Evolutionary conservation across 2,888 invertebrate species (phyloP).

Genomic region (Autographa pulchrina): DNA sequence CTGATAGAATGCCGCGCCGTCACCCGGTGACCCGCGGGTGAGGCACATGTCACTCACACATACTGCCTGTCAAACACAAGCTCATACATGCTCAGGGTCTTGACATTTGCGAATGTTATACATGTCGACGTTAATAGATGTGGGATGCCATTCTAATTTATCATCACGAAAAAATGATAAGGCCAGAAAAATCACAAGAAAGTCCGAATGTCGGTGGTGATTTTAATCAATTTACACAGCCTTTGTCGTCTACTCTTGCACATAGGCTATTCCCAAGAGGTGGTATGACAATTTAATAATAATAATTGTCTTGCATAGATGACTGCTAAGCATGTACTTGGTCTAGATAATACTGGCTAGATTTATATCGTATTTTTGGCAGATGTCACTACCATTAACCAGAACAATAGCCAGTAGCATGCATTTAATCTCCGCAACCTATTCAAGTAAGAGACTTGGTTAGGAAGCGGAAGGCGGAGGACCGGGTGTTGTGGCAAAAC

Average conservation of each 20-base stretch:
- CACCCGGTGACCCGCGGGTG: conserved; percentile 23
- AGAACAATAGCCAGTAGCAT: not conserved
- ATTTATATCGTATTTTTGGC: too few species aligned
- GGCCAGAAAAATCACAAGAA: too few species aligned
- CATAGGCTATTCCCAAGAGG: not conserved
- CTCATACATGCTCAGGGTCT: not conserved
- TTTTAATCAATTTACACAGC: not conserved
- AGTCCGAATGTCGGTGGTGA: too few species aligned
- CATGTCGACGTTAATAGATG: not conserved
- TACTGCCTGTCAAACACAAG: conserved; percentile 15
- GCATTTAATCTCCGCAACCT: not conserved
- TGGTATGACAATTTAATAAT: not conserved
- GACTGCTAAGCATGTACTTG: too few species aligned
- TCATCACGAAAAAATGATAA: not conserved
- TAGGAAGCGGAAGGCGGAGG: too few species aligned
- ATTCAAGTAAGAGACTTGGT: too few species aligned
- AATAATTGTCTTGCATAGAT: too few species aligned
- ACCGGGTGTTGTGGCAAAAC: too few species aligned
- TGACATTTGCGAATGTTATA: conserved; percentile 3
- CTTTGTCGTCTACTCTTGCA: not conserved
- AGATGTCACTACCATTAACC: too few species aligned
- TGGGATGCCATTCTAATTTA: not conserved
- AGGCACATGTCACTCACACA: conserved; percentile 13
- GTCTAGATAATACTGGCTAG: too few species aligned
- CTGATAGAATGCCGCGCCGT: conserved; percentile 18